These are phyloP conservation scores for Athene noctua DNA, from an alignment of 2,113 vertebrate species.

Conservation along the genomic window DNA sequence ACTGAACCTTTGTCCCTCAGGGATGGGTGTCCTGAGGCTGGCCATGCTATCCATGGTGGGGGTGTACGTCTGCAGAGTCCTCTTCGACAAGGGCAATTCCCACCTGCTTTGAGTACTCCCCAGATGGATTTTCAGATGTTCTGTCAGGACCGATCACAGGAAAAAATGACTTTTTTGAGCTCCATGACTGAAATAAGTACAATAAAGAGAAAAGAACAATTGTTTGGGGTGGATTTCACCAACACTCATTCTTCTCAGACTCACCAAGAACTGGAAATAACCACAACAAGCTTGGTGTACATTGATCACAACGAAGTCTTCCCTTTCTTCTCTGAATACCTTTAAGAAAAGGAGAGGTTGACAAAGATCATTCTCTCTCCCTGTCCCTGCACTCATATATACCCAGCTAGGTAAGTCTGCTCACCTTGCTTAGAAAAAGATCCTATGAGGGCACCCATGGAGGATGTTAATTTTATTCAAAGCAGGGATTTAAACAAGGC, in stretches of 20 bases:
- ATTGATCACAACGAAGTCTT: neutral
- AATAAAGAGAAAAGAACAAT: neutral
- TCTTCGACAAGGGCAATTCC: neutral
- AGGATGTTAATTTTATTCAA: neutral
- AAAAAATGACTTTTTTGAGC: neutral
- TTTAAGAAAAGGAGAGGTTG: neutral
- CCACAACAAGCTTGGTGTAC: neutral
- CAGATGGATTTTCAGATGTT: neutral
- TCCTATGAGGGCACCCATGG: neutral
- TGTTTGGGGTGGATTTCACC: neutral
- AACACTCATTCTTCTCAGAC: neutral
- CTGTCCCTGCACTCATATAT: neutral
- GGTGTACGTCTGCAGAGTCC: neutral
- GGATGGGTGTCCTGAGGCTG: neutral
- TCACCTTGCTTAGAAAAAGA: neutral
- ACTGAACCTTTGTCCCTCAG: neutral
- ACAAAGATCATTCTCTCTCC: neutral
- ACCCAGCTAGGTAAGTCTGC: neutral
- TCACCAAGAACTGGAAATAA: neutral
- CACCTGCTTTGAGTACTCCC: neutral
- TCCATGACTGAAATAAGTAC: neutral
- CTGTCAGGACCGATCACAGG: neutral
- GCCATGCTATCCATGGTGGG: fast-evolving
- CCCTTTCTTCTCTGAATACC: neutral
- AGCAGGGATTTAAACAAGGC: neutral